Conservation (phyloP, 2,113 vertebrate genomes). For the Vanacampus margaritifer region DNA sequence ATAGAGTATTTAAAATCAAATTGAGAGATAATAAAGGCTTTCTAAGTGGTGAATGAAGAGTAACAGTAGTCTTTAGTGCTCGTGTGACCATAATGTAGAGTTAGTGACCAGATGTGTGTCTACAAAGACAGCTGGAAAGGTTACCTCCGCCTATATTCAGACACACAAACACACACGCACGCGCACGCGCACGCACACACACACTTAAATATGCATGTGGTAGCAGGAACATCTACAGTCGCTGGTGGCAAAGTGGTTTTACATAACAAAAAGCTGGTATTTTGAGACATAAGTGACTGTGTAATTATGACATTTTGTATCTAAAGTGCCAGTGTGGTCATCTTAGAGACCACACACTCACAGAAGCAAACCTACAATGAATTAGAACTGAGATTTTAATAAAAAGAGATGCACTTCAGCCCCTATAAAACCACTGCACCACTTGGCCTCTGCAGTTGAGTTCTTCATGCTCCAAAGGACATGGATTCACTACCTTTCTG, state of each 20-base stretch:
- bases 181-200: slow-evolving; percentile 5
- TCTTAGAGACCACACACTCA: neutral
- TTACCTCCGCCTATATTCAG: slow-evolving; percentile 17
- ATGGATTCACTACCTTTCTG: slow-evolving; percentile 36
- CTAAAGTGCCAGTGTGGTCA: slow-evolving; percentile 30
- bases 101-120: slow-evolving; percentile 13
- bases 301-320: slow-evolving; percentile 20
- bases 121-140: slow-evolving; percentile 17
- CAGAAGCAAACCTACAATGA: slow-evolving; percentile 9
- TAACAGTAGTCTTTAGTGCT: slow-evolving; percentile 30
- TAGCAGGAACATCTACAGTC: slow-evolving; percentile 24
- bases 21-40: slow-evolving; percentile 24
- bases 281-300: slow-evolving; percentile 35
- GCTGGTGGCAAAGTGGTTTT: slow-evolving; percentile 38
- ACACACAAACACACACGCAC: slow-evolving; percentile 8
- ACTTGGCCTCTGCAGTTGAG: slow-evolving; percentile 1
- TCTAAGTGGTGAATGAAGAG: slow-evolving; percentile 27
- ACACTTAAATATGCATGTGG: slow-evolving; percentile 12
- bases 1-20: slow-evolving; percentile 17
- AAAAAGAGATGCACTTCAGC: slow-evolving; percentile 23
- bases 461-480: slow-evolving; percentile 22
- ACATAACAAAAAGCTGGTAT: slow-evolving; percentile 36
- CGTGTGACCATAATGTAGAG: slow-evolving; percentile 24
- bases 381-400: slow-evolving; percentile 20
- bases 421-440: slow-evolving; percentile 1